These are phyloP conservation scores for Seladonia tumulorum DNA, from an alignment of 2,888 invertebrate genomes.

Conservation along the genomic window DNA sequence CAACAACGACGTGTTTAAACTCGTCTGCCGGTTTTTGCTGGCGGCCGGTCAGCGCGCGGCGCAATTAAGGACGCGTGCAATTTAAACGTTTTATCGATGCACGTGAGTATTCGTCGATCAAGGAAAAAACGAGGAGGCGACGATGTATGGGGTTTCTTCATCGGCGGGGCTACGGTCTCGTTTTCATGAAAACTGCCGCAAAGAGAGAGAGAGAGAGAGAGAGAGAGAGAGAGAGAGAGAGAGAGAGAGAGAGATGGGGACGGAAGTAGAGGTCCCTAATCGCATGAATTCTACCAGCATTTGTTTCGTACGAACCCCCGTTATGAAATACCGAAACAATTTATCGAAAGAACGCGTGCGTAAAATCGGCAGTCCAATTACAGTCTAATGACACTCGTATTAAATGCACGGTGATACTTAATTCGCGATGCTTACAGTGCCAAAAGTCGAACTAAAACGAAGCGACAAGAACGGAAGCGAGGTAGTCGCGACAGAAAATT, in stretches of 20 bases:
- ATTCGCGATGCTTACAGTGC: background rate
- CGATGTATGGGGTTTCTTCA: background rate
- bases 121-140: background rate
- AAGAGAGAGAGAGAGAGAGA: too few relatives aligned
- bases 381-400: background rate
- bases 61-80: slow-evolving; percentile 58
- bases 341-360: too few relatives aligned
- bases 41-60: slow-evolving; percentile 17
- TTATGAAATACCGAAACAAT: too few relatives aligned
- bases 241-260: too few relatives aligned
- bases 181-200: slow-evolving; percentile 12
- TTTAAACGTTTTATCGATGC: slow-evolving; percentile 58
- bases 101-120: slow-evolving; percentile 30
- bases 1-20: slow-evolving; percentile 40
- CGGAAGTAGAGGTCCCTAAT: background rate
- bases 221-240: too few relatives aligned
- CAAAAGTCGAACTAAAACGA: background rate
- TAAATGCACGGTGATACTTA: background rate
- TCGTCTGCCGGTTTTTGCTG: slow-evolving; percentile 41
- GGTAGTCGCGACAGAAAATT: slow-evolving; percentile 40
- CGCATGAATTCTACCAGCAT: too few relatives aligned
- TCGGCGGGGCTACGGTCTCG: slow-evolving; percentile 8
- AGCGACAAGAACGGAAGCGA: background rate
- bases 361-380: background rate
- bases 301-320: too few relatives aligned